Evolutionary conservation across 1,140 invertebrate genomes (phyloP), one percentile per base, ranked within the genome.

Genomic region (Dreissena rostriformis): DNA sequence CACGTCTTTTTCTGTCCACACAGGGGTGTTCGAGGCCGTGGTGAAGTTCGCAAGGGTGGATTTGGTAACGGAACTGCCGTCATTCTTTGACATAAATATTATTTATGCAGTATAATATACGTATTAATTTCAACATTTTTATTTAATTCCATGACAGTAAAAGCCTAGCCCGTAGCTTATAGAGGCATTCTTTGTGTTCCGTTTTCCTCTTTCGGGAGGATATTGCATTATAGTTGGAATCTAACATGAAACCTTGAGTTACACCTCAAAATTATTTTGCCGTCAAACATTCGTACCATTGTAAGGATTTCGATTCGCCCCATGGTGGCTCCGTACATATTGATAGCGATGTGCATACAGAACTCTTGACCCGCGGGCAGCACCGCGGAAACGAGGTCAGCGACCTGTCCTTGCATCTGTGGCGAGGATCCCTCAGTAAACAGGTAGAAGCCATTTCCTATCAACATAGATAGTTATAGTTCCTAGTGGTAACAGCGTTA

Each of bases 241-340:
- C 39, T 39, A 39, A 39, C 39, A 39, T 5, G 39, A 39, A 39
- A 39, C 8, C 39, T 39, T 39, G 39, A 2, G 8, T 5, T 39
- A 8, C 2, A 39, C 8, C 2, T 39, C 8, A 39, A 39, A 39
- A 39, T 39, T 5, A 39, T 39, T 57, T 12, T 12, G 53, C 12
- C 19, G 53, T 19, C 12, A 57, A 57, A 57, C 53, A 57, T 12
- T 24, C 22, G 17, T n/a, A 61, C 57, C 57, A n/a, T 19, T 61
- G 17, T 24, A 11, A 61, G 57, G 57, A 61, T 24, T 19, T 19
- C 57, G 12, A 61, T 61, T 19, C 17, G 22, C 17, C 57, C 57
- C 57, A 61, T 61, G 4, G 57, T 61, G 8, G 24, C 29, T 11
- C 96, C 96, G 87, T 95, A 96, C 96, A 97, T 97, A 88, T 97